These are phyloP conservation scores for Cabera pusaria DNA, from an alignment of 2,888 invertebrate genomes.

Conservation along the genomic window DNA sequence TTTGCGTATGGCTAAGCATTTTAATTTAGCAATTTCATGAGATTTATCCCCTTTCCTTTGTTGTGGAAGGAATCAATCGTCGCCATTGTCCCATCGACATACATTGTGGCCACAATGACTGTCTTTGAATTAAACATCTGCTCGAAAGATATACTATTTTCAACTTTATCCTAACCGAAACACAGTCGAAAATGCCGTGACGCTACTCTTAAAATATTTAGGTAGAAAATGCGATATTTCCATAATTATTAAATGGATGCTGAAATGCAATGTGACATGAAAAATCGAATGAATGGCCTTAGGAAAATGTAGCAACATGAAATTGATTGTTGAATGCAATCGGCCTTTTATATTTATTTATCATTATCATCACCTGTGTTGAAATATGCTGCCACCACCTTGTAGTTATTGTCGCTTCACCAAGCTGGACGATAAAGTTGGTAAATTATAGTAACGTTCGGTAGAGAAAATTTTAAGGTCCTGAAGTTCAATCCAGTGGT, in stretches of 20 bases:
- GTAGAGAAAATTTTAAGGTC: too few species aligned
- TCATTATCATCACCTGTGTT: too few species aligned
- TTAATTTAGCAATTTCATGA: conserved; percentile 12
- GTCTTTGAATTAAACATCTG: conserved; percentile 6
- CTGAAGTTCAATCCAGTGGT: too few species aligned
- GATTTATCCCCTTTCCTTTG: conserved; percentile 15
- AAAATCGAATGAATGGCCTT: not conserved
- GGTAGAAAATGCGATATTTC: conserved; percentile 46
- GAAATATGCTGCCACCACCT: too few species aligned
- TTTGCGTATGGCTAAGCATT: conserved; percentile 4
- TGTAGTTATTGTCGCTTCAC: too few species aligned
- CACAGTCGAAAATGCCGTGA: too few species aligned
- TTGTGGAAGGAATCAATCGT: conserved; percentile 12
- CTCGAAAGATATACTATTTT: conserved; percentile 3
- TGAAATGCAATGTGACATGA: conserved; percentile 21
- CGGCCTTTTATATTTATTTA: too few species aligned
- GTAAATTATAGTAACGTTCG: too few species aligned
- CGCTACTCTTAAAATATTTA: conserved; percentile 36
- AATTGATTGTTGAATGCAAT: too few species aligned
- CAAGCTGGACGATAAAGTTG: too few species aligned
- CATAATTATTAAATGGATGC: conserved; percentile 40
- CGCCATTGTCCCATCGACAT: conserved; percentile 15
- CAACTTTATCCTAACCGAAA: not conserved
- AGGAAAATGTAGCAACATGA: too few species aligned
- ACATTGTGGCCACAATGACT: conserved; percentile 9